phyloP scores from a whole-genome alignment of 1,140 invertebrate genomes.

The Drosophila rhopaloa region DNA sequence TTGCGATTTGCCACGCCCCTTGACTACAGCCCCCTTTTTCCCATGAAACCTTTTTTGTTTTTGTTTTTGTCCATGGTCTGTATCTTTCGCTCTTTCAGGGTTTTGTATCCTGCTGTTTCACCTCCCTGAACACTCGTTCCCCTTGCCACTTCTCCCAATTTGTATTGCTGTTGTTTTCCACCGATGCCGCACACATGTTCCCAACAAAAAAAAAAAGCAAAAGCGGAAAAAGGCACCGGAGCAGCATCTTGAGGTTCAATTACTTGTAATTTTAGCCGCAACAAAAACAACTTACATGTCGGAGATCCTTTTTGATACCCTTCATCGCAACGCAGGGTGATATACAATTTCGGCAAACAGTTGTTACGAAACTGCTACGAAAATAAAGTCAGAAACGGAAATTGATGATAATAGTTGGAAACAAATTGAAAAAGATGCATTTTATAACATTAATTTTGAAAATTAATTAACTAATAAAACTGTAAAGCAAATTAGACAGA shows the following conservation, averaged over 20 bases:
- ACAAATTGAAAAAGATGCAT: no score
- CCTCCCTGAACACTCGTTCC: not conserved
- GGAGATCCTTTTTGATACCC: conserved; percentile 29
- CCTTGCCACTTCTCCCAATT: not conserved
- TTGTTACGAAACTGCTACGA: not conserved
- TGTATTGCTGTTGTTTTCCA: conserved; percentile 40
- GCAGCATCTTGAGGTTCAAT: conserved; percentile 69
- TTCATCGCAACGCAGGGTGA: not conserved
- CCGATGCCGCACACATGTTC: conserved; percentile 71
- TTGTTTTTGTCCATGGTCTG: not conserved
- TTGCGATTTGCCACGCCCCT: conserved; percentile 44
- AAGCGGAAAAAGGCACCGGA: conserved; percentile 18
- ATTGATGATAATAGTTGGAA: not conserved
- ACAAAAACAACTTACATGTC: conserved; percentile 54
- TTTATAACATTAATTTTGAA: no score
- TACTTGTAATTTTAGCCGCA: conserved; percentile 81
- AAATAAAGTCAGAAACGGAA: not conserved
- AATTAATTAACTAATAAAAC: no score
- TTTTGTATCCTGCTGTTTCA: conserved; percentile 48
- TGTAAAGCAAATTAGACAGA: no score
- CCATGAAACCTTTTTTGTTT: conserved; percentile 27
- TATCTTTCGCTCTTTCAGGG: conserved; percentile 12
- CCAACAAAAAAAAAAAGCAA: conserved; percentile 2
- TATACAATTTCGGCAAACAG: not conserved
- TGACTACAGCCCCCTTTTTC: conserved; percentile 27